Evolutionary conservation across 1,140 invertebrate species (phyloP).

Genomic region (Lycorma delicatula): DNA sequence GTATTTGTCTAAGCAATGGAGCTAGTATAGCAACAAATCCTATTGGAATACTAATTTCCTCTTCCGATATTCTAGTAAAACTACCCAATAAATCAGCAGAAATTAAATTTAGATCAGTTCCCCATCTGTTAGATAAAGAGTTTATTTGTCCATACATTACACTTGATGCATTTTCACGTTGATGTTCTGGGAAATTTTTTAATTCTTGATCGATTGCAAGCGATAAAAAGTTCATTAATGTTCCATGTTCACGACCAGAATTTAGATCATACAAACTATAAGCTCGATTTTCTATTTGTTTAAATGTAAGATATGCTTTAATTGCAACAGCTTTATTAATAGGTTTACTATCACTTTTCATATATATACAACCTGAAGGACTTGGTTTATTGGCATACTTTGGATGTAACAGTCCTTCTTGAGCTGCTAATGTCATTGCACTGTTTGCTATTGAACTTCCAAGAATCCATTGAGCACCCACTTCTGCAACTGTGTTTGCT

Average conservation of each 20-base stretch:
- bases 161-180: constrained; percentile 5
- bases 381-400: no score
- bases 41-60: constrained; percentile 51
- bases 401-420: no score
- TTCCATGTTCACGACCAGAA: constrained; percentile 4
- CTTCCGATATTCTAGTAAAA: constrained; percentile 54
- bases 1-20: constrained; percentile 50
- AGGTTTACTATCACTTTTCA: constrained; percentile 53
- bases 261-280: constrained; percentile 22
- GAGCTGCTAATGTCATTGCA: constrained; percentile 52
- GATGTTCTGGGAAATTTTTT: background rate
- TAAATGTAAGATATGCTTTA: constrained; percentile 51
- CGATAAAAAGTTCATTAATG: background rate
- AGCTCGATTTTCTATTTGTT: constrained; percentile 54
- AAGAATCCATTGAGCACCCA: constrained; percentile 59
- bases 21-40: constrained; percentile 55
- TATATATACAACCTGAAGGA: no score
- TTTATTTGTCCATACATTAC: constrained; percentile 12
- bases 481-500: constrained; percentile 58
- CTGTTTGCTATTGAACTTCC: constrained; percentile 53
- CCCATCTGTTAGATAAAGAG: background rate
- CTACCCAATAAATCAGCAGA: constrained; percentile 38
- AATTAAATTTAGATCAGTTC: constrained; percentile 19
- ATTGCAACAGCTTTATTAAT: constrained; percentile 50
- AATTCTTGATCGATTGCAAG: constrained; percentile 1